Base-by-base conservation (phyloP, 2,113 vertebrate genomes). In the Numenius arquata region DNA sequence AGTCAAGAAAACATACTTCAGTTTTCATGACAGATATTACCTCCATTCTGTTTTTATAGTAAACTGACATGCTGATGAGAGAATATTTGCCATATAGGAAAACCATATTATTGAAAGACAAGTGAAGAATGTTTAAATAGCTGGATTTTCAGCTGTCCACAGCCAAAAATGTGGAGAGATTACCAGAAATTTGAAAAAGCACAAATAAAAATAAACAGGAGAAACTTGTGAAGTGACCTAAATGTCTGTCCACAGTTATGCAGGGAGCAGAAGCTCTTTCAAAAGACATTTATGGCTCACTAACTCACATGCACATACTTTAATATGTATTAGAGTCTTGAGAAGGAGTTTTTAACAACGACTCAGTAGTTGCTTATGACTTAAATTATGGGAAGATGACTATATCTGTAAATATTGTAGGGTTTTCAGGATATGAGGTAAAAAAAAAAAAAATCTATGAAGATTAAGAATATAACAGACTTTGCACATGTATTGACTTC, bases 361-460 rank as follows among this genome's bases (percentile, higher is more conserved):
- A 12, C 19, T 77, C 17, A 29, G 22, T 59, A 53, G 12, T 16
- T 74, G 6, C 5, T 52, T 56, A 4, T 36, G 10, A 34, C 7
- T 50, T 61, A 47, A 61, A 21, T 59, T 36, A 36, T 22, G 34
- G 9, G 45, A 77, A 62, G 17, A 38, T 47, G 13, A 70, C 25
- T 32, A 4, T 16, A 19, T 25, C 4, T 73, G 47, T 53, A 68
- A 68, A 53, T 87, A 47, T n/a, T 70, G 8, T 21, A 36, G 4
- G 4, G 2, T 21, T 56, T 2, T 62, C 5, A 5, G 23, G 8
- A 30, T 47, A 26, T 5, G 7, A 1, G 1, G 15, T 25, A 53
- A 18, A 11, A 59, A 43, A n/a, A 38, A 38, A 47, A 77, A 45
- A 13, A 2, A 21, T 17, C 22, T 45, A 5, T 65, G 43, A 83